Evolutionary conservation across 53 echinoderm and acorn worm genomes (phyloP), one percentile per base, ranked within the genome.

Genomic region (Temnopleurus reevesii): DNA sequence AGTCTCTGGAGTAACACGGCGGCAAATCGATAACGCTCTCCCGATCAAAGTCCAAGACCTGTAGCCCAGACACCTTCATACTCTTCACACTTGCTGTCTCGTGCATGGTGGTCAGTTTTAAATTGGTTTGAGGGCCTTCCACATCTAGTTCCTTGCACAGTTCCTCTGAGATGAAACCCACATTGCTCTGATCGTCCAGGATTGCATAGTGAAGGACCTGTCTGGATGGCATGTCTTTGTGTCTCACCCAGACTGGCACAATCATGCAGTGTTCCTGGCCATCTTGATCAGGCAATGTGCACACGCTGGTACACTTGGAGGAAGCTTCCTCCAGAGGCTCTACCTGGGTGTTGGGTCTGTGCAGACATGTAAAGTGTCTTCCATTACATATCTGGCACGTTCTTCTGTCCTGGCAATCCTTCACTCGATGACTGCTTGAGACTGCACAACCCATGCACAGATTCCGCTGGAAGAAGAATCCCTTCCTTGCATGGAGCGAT

Each of bases 241-340:
- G 18, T 44, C 88, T 55, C 8, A 91, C 80, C 60, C 77, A 76
- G n/a, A 91, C 91, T n/a, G 91, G 91, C 4, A 91, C 45, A 27
- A 91, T 91, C 91, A 91, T 89, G 53, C 61, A 91, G 28, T 89
- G 81, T 24, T 92, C 92, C 38, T 53, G 35, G 31, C 90, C 60
- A 59, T 81, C 60, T 61, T 90, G 90, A 29, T 79, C 58, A 5
- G 24, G 79, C 12, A 38, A 53, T 1, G 56, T n/a, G 49, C 63
- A 90, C 4, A 53, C 34, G 10, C 4, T 66, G 54, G 79, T 79
- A 47, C 54, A 57, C 6, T 61, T 79, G 8, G 81, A 38, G 12
- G 41, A 10, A 12, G 19, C 76, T 38, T 35, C 8, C 8, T 12
- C 13, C 18, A 30, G 76, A 29, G 35, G 25, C 46, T 4, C 30